Conservation (phyloP, 2,797 vertebrate species). For the Merluccius polli region DNA sequence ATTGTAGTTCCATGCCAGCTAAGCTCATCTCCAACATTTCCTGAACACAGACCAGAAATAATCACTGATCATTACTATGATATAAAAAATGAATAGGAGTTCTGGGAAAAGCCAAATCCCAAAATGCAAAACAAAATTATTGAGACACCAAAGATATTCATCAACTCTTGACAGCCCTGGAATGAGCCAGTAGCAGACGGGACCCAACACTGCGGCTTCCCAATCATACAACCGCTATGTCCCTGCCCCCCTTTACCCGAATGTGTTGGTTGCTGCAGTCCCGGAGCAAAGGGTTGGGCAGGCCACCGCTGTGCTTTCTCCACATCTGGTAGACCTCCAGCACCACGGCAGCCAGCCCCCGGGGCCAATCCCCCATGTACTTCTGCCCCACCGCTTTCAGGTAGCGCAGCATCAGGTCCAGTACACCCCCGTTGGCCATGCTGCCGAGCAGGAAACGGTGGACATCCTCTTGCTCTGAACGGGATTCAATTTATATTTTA, state of each 20-base stretch:
- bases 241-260: conserved; percentile 64
- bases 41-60: conserved; percentile 56
- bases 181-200: too few relatives aligned
- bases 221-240: not conserved
- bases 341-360: conserved; percentile 81
- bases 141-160: not conserved
- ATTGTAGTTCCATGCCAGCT: conserved; percentile 92
- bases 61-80: not conserved
- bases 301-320: conserved; percentile 89
- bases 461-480: conserved; percentile 87
- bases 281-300: conserved; percentile 89
- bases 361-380: conserved; percentile 88
- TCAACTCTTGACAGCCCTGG: too few relatives aligned
- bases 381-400: conserved; percentile 87
- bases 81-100: not conserved
- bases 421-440: conserved; percentile 86
- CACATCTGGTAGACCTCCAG: conserved; percentile 85
- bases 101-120: not conserved
- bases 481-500: conserved; percentile 3
- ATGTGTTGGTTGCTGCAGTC: conserved; percentile 89
- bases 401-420: conserved; percentile 94
- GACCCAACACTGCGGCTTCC: not conserved
- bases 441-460: conserved; percentile 86
- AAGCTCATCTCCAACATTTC: conserved; percentile 95
- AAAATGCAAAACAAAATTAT: not conserved